phyloP scores from a whole-genome alignment of 2,797 vertebrate genomes.

The Siniperca undulata region DNA sequence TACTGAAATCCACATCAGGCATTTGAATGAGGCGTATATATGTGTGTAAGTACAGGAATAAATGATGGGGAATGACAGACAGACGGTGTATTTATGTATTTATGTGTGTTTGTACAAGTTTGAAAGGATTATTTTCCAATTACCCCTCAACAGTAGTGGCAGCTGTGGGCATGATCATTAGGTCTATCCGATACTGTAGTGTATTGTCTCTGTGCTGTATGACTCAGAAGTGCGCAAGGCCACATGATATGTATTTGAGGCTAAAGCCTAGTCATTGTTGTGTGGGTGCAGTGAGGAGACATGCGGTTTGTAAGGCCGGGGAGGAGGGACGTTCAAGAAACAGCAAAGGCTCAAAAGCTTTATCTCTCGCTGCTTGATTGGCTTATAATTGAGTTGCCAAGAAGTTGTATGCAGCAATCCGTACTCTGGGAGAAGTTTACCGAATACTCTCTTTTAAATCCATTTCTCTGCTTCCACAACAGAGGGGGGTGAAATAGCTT shows the following conservation, averaged over 20 bases:
- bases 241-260: slow-evolving; percentile 55
- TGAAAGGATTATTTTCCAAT: slow-evolving; percentile 49
- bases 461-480: slow-evolving; percentile 55
- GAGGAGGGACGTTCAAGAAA: slow-evolving; percentile 19
- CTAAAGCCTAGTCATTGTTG: slow-evolving; percentile 55
- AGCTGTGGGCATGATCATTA: slow-evolving; percentile 42
- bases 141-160: slow-evolving; percentile 28
- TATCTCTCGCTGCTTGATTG: slow-evolving; percentile 70
- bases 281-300: slow-evolving; percentile 46
- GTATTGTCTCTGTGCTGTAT: slow-evolving; percentile 40
- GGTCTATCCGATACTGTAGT: slow-evolving; percentile 27
- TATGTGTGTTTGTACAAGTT: slow-evolving; percentile 59
- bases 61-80: slow-evolving; percentile 27
- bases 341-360: slow-evolving; percentile 46
- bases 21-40: slow-evolving; percentile 13
- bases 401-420: slow-evolving; percentile 53
- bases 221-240: slow-evolving; percentile 63
- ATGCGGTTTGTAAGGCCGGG: slow-evolving; percentile 26
- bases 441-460: slow-evolving; percentile 63
- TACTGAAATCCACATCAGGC: slow-evolving; percentile 53
- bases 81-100: slow-evolving; percentile 32
- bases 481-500: slow-evolving; percentile 9
- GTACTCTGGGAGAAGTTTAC: slow-evolving; percentile 57
- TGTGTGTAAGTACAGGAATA: slow-evolving; percentile 24
- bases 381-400: slow-evolving; percentile 76